Evolutionary conservation across 2,888 invertebrate species (phyloP).

Genomic region (Galeruca laticollis): DNA sequence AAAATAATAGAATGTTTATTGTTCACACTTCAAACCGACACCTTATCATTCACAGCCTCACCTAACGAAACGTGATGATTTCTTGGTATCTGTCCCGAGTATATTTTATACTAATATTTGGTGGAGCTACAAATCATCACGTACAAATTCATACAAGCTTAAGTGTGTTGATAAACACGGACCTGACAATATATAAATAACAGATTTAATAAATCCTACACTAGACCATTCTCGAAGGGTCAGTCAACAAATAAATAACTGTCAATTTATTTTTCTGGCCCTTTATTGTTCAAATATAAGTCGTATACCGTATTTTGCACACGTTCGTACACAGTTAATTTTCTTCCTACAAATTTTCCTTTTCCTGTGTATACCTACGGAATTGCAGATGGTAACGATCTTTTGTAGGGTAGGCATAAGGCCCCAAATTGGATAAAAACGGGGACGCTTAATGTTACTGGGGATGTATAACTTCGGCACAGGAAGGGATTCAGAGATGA

Average conservation of each 20-base stretch:
- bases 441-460: slow-evolving; percentile 29
- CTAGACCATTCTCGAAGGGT: slow-evolving; percentile 31
- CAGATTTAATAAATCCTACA: slow-evolving; percentile 44
- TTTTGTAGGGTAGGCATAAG: slow-evolving; percentile 23
- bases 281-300: slow-evolving; percentile 53
- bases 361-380: slow-evolving; percentile 39
- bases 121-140: background rate
- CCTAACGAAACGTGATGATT: too few species aligned
- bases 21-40: too few species aligned
- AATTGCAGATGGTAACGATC: slow-evolving; percentile 8
- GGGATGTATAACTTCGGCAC: slow-evolving; percentile 30
- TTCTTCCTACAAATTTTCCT: slow-evolving; percentile 51
- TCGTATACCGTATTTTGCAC: slow-evolving; percentile 51
- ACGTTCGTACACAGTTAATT: slow-evolving; percentile 59
- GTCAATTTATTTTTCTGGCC: slow-evolving; percentile 52
- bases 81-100: too few species aligned
- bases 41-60: too few species aligned
- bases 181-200: slow-evolving; percentile 40
- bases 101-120: background rate
- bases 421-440: slow-evolving; percentile 32
- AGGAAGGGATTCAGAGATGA: slow-evolving; percentile 35
- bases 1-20: too few species aligned
- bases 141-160: background rate
- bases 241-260: slow-evolving; percentile 52
- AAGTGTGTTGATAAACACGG: slow-evolving; percentile 1